These are phyloP conservation scores for Grammomys surdaster DNA, from an alignment of 2,113 vertebrate genomes.

Conservation along the genomic window DNA sequence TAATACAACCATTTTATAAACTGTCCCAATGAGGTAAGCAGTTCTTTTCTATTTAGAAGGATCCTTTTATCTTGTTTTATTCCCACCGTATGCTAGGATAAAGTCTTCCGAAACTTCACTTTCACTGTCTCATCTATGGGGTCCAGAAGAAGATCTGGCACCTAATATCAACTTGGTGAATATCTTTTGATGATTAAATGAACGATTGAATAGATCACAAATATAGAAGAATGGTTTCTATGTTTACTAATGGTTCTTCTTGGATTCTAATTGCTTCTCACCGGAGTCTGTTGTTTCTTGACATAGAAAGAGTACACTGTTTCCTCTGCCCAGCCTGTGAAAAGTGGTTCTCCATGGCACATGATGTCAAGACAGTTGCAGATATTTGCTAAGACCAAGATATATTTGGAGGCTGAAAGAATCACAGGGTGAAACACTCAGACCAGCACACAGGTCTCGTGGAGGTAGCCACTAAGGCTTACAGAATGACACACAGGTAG, in stretches of 20 bases:
- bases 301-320: neutral
- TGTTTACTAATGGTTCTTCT: neutral
- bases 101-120: slow-evolving; percentile 19
- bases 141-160: neutral
- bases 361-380: neutral
- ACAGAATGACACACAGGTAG: neutral
- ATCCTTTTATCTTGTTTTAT: neutral
- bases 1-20: neutral
- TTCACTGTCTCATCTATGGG: slow-evolving; percentile 6
- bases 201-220: neutral
- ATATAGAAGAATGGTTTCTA: neutral
- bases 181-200: neutral
- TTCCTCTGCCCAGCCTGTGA: neutral
- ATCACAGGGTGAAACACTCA: neutral
- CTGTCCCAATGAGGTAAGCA: neutral
- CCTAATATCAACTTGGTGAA: neutral
- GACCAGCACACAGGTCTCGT: neutral
- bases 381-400: neutral
- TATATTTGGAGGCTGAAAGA: neutral
- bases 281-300: neutral
- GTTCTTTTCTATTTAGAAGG: neutral
- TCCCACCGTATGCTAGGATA: neutral
- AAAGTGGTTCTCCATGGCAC: neutral
- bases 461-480: neutral
- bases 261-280: neutral